A percentile compares a stretch with the other conserved stretches of the same genome.
phyloP scores from a whole-genome alignment of 2,113 vertebrate species.

The Myrmophylax atrothorax region DNA sequence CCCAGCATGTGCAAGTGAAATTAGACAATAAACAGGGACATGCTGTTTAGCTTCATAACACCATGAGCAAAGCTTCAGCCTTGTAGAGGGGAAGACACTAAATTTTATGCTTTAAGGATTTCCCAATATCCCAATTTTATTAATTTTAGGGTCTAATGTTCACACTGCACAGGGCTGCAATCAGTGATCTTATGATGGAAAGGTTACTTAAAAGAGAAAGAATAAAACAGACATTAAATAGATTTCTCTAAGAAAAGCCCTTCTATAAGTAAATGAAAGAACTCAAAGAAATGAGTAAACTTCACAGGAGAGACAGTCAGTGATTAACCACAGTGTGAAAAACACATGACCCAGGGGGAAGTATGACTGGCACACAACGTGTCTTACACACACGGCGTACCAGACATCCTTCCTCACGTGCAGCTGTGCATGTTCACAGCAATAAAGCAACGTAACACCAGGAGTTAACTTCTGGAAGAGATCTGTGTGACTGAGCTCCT shows the following conservation, averaged over 20 bases:
- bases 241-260: neutral
- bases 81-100: neutral
- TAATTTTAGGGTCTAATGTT: neutral
- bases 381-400: neutral
- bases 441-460: neutral
- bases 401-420: slow-evolving; percentile 23
- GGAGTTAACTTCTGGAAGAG: slow-evolving; percentile 5
- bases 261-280: neutral
- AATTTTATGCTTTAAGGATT: neutral
- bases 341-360: slow-evolving; percentile 40
- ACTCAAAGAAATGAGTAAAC: slow-evolving; percentile 19
- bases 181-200: neutral
- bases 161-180: neutral
- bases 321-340: slow-evolving; percentile 28
- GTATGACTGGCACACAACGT: slow-evolving; percentile 1
- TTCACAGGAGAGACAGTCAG: neutral
- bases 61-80: neutral
- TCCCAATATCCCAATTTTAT: neutral
- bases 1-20: neutral
- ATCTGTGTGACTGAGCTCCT: neutral
- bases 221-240: neutral
- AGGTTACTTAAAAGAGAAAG: neutral
- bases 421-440: neutral
- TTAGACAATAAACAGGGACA: neutral
- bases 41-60: neutral